Percentiles rank a stretch among this genome's conserved stretches.
phyloP scores from a whole-genome alignment of 2,113 vertebrate species.

The Spilogale gracilis region DNA sequence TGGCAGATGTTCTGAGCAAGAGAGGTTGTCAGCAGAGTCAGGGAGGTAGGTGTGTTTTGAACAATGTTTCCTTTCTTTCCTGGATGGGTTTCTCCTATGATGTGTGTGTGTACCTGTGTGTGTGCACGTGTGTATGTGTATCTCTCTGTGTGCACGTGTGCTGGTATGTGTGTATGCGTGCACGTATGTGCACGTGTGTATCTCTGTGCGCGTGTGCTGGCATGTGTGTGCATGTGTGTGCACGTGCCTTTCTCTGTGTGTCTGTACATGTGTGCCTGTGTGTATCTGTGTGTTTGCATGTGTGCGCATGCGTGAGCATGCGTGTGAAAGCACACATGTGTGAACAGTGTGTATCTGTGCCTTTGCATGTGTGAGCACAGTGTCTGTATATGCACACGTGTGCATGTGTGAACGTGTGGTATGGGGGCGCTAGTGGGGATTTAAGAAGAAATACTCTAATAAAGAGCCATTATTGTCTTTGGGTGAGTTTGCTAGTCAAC shows the following conservation, averaged over 20 bases:
- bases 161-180: neutral
- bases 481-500: too few species aligned
- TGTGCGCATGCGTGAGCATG: too few species aligned
- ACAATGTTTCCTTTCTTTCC: fast-evolving
- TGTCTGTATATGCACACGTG: too few species aligned
- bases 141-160: neutral
- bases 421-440: fast-evolving
- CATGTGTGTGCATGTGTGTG: too few species aligned
- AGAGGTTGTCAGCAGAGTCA: conserved; percentile 93
- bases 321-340: too few species aligned
- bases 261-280: fast-evolving
- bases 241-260: neutral
- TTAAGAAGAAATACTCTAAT: neutral
- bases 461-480: too few species aligned
- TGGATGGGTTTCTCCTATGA: fast-evolving
- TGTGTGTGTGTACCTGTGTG: fast-evolving
- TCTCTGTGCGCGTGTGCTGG: too few species aligned
- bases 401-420: fast-evolving
- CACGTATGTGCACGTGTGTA: too few species aligned
- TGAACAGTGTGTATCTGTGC: too few species aligned
- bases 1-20: conserved; percentile 93
- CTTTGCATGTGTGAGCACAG: neutral
- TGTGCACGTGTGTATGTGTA: too few species aligned
- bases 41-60: conserved; percentile 87
- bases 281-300: fast-evolving